Evolutionary conservation across 2,113 vertebrate species (phyloP).

Genomic region (Philantomba maxwellii): DNA sequence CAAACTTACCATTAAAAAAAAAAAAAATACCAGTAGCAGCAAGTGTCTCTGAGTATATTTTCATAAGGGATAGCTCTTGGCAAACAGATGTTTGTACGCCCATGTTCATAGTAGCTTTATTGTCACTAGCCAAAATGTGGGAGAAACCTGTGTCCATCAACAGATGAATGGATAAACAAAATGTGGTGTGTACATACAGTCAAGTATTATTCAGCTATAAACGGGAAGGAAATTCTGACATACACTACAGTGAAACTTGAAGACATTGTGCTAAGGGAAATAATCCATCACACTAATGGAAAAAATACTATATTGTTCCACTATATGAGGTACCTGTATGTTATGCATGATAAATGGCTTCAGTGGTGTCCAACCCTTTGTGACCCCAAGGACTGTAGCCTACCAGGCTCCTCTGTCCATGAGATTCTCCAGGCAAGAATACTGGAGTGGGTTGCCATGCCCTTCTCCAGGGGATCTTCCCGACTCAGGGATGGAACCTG

Average conservation of each 20-base stretch:
- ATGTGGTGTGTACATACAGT: too few species aligned
- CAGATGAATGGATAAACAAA: background rate
- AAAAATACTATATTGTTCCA: background rate
- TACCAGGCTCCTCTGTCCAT: background rate
- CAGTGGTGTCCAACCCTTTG: background rate
- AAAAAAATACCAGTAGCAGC: background rate
- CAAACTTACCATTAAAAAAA: background rate
- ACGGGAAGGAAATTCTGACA: background rate
- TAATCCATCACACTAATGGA: background rate
- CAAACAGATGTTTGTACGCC: accelerated
- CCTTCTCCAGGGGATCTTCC: background rate
- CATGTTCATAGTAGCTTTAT: background rate
- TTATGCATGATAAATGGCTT: background rate
- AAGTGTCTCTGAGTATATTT: background rate
- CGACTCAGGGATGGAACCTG: background rate
- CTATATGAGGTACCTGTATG: background rate
- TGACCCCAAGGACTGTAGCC: background rate
- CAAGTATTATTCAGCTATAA: background rate
- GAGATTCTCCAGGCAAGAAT: background rate
- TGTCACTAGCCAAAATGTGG: background rate
- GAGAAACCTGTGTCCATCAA: background rate
- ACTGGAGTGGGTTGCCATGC: background rate
- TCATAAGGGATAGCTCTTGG: background rate
- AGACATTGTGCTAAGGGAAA: background rate
- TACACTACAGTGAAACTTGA: background rate